Evolutionary conservation across 2,113 vertebrate species (phyloP), one percentile per base, ranked within the genome.

Genomic region (Tenebrosternarchus preto): DNA sequence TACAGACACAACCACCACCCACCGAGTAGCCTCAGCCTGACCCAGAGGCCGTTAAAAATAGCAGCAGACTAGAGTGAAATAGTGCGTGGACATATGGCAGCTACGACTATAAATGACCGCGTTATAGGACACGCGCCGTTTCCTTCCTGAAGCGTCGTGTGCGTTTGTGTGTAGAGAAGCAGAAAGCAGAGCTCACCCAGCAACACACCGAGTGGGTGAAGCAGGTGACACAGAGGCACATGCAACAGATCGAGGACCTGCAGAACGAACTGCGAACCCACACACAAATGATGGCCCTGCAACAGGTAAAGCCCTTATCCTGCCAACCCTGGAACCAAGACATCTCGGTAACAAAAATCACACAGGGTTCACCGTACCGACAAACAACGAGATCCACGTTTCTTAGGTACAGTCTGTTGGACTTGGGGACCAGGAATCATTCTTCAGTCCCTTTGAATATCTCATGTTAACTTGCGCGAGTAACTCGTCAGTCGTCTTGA

Each of bases 201-300:
- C 95, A 97, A 81, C 94, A 93, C 76, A 92, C 90, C 0, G 90
- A 89, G 33, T 97, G 95, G 91, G 92, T 87, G 0, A 84, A 90
- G 78, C 93, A 94, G 88, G 89, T 93, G 85, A 93, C 93, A 81
- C 93, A 94, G 90, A 91, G 93, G 84, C 95, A 96, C 81, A 95
- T 93, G 93, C 94, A 97, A 89, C 94, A 96, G 88, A 89, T 95
- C 63, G 95, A 95, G 64, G 92, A 91, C 24, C 92, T 97, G 15
- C 95, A 94, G 85, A 88, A 88, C 0, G 93, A 98, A 83, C 91
- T 95, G 60, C 92, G 90, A 66, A 93, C 90, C 46, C 91, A 92
- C 89, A 94, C 91, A 17, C 88, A 93, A 50, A 86, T 92, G 87
- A 94, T 94, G 90, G 93, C 91, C 43, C 88, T 92, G 68, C 91